Percentiles rank a stretch among this genome's conserved stretches.
Evolutionary conservation across 2,888 invertebrate species (phyloP).

Genomic region (Pseudococcus longispinus): DNA sequence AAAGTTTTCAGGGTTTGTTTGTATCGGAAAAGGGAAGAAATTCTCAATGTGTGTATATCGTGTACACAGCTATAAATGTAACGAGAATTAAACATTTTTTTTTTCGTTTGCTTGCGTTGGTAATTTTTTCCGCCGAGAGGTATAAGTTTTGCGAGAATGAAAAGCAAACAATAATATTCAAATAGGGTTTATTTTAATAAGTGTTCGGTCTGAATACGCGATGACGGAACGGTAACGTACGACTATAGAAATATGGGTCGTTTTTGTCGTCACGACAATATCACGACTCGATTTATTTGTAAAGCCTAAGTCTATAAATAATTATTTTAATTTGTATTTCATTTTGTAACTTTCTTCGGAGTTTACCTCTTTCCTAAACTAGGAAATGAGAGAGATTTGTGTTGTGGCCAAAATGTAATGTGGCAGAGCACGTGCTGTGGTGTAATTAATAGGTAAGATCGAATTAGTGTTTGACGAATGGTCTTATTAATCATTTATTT

Average conservation of each 20-base stretch:
- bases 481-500: conserved; percentile 14
- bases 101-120: not conserved
- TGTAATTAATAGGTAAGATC: not conserved
- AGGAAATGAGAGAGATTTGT: not conserved
- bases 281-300: conserved; percentile 19
- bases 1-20: not conserved
- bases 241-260: conserved; percentile 30
- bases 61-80: not conserved
- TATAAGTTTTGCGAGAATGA: conserved; percentile 12
- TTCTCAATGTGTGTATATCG: not conserved
- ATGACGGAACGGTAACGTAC: not conserved
- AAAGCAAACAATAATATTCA: conserved; percentile 37
- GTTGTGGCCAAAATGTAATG: not conserved
- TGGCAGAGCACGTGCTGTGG: not conserved
- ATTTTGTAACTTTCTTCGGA: not conserved
- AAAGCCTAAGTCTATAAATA: conserved; percentile 21
- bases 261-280: conserved; percentile 38
- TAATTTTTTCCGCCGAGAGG: conserved; percentile 22
- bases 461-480: not conserved
- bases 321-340: conserved; percentile 35
- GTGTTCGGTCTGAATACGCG: conserved; percentile 27
- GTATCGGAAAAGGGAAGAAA: not conserved
- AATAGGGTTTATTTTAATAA: conserved; percentile 37
- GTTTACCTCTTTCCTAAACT: not conserved
- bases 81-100: not conserved